Conservation (phyloP, 2,797 vertebrate genomes). For the Sciaenops ocellatus region DNA sequence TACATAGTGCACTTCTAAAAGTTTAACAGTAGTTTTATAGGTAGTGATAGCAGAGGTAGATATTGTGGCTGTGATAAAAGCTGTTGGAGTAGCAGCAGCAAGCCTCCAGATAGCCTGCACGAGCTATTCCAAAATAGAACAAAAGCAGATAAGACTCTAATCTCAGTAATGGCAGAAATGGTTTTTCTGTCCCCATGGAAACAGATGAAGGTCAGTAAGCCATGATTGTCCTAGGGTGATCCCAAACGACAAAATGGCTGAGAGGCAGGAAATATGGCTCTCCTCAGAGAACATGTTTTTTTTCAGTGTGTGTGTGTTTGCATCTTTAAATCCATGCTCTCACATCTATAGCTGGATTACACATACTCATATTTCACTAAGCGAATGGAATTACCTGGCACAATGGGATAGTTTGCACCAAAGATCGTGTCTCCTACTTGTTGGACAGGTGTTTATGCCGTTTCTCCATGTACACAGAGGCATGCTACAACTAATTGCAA, state of each 20-base stretch:
- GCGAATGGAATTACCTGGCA: constrained; percentile 22
- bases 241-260: constrained; percentile 49
- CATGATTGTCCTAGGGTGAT: constrained; percentile 57
- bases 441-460: constrained; percentile 28
- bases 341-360: constrained; percentile 21
- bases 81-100: constrained; percentile 34
- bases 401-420: constrained; percentile 19
- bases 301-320: background rate
- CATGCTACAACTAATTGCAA: constrained; percentile 37
- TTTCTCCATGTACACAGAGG: constrained; percentile 15
- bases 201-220: constrained; percentile 76
- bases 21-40: constrained; percentile 33
- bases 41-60: constrained; percentile 48
- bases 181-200: constrained; percentile 78
- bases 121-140: constrained; percentile 73
- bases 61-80: constrained; percentile 48
- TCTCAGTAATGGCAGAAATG: constrained; percentile 79
- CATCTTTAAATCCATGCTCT: constrained; percentile 17
- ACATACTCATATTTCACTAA: background rate
- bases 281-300: background rate
- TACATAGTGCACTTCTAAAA: constrained; percentile 18
- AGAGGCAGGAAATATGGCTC: constrained; percentile 19
- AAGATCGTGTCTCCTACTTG: background rate
- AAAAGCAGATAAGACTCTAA: constrained; percentile 80
- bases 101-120: constrained; percentile 52